Base-by-base conservation (phyloP, 1,140 invertebrate genomes). In the Drosophila ogumai region DNA sequence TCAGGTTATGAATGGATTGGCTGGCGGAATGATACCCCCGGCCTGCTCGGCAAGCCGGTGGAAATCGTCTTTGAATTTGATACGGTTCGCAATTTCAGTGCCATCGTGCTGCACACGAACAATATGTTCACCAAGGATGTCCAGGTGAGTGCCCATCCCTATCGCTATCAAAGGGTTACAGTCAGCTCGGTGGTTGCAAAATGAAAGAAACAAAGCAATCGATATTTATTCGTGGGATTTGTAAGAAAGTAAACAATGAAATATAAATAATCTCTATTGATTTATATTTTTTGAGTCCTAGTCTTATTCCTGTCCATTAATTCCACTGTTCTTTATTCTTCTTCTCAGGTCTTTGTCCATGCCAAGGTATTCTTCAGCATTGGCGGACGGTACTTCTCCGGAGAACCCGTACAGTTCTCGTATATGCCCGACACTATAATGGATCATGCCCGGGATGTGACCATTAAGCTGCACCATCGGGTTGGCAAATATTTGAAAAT, bases 1-100 rank as follows among this genome's bases (percentile, higher is more conserved):
- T 56, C 93, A 94, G 97, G 96, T 67, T 96, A 96, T 73, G 95
- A 97, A 77, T 98, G 98, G 98, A 95, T 98, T 41, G 98, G 97
- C 36, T 98, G 98, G 98, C 95, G 94, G 64, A 96, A 96, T 92
- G 95, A 96, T 57, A 94, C 94, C 28, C 93, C 92, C 66, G 93
- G 94, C 8, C 93, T 92, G 46, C 41, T 94, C 55, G 95, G 94
- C 36, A 94, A 94, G 75, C 94, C 94, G 19, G 91, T 96, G 8
- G 95, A 96, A 92, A 94, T 97, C 58, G 92, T 95, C n/a, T 97
- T 98, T 91, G 95, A 97, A 91, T 98, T 98, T 92, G 95, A 96
- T 73, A 93, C 94, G 36, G 93, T 95, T 9, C 93, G 96, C 47
- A 97, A 98, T 88, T 98, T 98, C 92, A 94, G 94, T 19, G 94